Conservation (phyloP, 1,140 invertebrate species). For the Meloidogyne hapla region DNA sequence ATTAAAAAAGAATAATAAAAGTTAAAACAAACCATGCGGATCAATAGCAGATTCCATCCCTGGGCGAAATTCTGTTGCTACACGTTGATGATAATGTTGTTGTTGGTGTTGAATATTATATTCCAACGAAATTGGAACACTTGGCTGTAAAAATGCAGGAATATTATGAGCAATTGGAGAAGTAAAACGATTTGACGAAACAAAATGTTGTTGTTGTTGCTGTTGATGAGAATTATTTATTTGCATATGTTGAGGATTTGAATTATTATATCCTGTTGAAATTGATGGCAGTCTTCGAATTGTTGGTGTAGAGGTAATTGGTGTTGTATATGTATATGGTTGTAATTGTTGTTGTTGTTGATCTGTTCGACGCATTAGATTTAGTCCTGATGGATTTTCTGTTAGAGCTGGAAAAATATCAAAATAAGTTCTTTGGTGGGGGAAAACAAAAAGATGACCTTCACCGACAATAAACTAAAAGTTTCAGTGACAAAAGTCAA, state of each 20-base stretch:
- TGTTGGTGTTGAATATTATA: not conserved
- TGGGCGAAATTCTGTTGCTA: not conserved
- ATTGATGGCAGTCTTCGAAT: not conserved
- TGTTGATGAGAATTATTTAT: not conserved
- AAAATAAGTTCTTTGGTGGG: too few relatives aligned
- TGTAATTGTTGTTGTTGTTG: not conserved
- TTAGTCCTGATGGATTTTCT: not conserved
- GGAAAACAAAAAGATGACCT: too few relatives aligned
- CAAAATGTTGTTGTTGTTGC: not conserved
- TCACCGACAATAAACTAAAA: too few relatives aligned
- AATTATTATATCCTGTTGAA: too few relatives aligned
- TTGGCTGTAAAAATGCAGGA: not conserved
- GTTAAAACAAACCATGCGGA: not conserved
- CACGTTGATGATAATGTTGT: not conserved
- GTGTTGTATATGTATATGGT: not conserved
- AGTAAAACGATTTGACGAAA: not conserved
- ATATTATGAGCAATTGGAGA: not conserved
- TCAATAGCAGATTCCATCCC: not conserved
- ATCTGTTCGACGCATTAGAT: not conserved
- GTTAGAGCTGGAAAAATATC: too few relatives aligned
- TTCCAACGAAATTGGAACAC: not conserved
- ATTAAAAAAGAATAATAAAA: not conserved
- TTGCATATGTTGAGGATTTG: not conserved
- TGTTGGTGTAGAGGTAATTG: not conserved
- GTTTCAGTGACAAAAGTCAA: too few relatives aligned